phyloP scores from a whole-genome alignment of 2,113 vertebrate species.

The Heterochromis multidens region DNA sequence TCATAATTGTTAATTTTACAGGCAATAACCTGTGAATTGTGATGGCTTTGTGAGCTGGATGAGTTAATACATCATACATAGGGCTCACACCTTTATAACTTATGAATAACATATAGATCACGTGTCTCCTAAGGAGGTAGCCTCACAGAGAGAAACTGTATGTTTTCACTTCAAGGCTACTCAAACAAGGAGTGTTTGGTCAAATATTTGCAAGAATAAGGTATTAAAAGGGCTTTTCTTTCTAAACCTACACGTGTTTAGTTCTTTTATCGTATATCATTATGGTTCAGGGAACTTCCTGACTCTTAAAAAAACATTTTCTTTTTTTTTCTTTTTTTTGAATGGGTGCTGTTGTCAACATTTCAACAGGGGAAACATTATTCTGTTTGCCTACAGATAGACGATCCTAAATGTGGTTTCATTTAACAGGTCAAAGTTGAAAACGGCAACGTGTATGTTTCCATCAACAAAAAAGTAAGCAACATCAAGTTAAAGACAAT shows the following conservation, averaged over 20 bases:
- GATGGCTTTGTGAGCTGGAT: too few relatives aligned
- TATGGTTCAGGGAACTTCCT: not conserved
- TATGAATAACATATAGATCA: too few relatives aligned
- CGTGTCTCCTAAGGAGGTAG: too few relatives aligned
- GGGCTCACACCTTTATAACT: too few relatives aligned
- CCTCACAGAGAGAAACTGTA: too few relatives aligned
- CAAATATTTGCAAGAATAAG: not conserved
- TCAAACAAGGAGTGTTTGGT: too few relatives aligned
- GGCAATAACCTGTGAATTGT: not conserved
- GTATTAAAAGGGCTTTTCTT: not conserved
- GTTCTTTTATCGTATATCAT: not conserved
- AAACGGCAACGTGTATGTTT: constrained; percentile 78
- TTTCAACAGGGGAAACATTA: not conserved
- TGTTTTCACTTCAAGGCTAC: too few relatives aligned
- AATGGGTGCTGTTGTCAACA: too few relatives aligned
- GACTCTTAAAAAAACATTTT: not conserved
- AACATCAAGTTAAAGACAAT: not conserved
- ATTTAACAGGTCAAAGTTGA: constrained; percentile 79
- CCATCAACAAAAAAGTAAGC: constrained; percentile 76
- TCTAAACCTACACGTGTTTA: not conserved
- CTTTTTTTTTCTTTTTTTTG: not conserved
- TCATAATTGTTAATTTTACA: not conserved
- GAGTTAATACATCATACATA: too few relatives aligned
- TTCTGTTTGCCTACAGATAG: not conserved
- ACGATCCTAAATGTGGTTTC: not conserved